Evolutionary conservation across 1,140 invertebrate genomes (phyloP).

Genomic region (Lasioglossum baleicum): DNA sequence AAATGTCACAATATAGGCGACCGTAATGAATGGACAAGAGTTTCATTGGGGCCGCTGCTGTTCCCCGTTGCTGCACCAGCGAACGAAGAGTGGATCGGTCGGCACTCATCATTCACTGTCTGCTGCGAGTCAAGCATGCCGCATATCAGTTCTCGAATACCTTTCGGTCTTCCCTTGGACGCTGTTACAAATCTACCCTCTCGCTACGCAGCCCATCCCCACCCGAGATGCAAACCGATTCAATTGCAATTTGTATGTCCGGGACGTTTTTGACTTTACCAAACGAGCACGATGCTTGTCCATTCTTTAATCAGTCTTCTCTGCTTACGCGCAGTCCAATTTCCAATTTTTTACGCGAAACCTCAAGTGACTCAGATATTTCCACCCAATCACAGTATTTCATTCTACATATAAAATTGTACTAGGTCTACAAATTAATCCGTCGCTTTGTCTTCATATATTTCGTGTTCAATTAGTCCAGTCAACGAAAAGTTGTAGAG

Average conservation of each 20-base stretch:
- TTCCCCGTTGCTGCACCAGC: conserved; percentile 23
- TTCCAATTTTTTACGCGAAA: no score
- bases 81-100: conserved; percentile 57
- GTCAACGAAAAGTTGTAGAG: no score
- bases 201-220: not conserved
- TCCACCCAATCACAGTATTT: no score
- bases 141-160: conserved; percentile 61
- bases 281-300: conserved; percentile 1
- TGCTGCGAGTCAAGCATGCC: conserved; percentile 59
- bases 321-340: not conserved
- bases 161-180: conserved; percentile 53
- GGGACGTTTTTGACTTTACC: conserved; percentile 17
- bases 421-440: no score
- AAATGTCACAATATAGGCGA: conserved; percentile 52
- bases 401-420: no score
- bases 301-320: conserved; percentile 7
- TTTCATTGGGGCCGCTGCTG: conserved; percentile 53
- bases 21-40: conserved; percentile 54
- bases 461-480: no score
- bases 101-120: conserved; percentile 62
- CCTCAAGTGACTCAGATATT: no score
- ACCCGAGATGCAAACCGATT: conserved; percentile 27
- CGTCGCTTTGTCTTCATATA: no score
- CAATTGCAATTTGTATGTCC: conserved; percentile 35
- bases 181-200: conserved; percentile 51